These are phyloP conservation scores for Drosophila trapezifrons DNA, from an alignment of 1,140 invertebrate genomes.

Conservation along the genomic window DNA sequence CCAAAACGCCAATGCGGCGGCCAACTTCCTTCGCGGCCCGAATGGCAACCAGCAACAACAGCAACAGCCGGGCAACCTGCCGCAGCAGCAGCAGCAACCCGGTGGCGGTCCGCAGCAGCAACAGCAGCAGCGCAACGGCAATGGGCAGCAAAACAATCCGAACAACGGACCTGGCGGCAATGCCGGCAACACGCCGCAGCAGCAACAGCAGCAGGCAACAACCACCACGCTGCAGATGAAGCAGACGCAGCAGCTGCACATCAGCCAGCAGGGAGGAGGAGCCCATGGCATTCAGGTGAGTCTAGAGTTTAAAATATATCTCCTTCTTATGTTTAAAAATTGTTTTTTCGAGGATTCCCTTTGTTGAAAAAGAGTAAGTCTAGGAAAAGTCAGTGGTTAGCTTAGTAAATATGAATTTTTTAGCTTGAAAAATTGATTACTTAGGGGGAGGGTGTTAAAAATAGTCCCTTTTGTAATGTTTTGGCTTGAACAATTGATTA, in stretches of 20 bases:
- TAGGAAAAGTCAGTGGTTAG: neutral
- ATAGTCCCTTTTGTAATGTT: too few species aligned
- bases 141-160: constrained; percentile 68
- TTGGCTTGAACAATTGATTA: too few species aligned
- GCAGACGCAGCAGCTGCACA: constrained; percentile 93
- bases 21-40: constrained; percentile 85
- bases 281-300: constrained; percentile 90
- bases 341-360: neutral
- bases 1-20: constrained; percentile 68
- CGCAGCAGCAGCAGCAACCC: constrained; percentile 62
- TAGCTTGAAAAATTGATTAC: too few species aligned
- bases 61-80: constrained; percentile 86
- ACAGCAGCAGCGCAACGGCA: constrained; percentile 52
- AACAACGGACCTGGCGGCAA: constrained; percentile 67
- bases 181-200: constrained; percentile 55
- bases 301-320: neutral
- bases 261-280: constrained; percentile 89
- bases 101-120: constrained; percentile 44
- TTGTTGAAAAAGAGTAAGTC: too few species aligned
- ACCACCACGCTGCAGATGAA: constrained; percentile 90
- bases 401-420: too few species aligned
- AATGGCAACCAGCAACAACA: constrained; percentile 84
- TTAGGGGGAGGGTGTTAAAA: too few species aligned
- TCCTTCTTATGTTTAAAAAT: neutral
- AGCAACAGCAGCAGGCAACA: constrained; percentile 71